Base-by-base conservation (phyloP, 2,888 invertebrate genomes). In the Patella pellucida region DNA sequence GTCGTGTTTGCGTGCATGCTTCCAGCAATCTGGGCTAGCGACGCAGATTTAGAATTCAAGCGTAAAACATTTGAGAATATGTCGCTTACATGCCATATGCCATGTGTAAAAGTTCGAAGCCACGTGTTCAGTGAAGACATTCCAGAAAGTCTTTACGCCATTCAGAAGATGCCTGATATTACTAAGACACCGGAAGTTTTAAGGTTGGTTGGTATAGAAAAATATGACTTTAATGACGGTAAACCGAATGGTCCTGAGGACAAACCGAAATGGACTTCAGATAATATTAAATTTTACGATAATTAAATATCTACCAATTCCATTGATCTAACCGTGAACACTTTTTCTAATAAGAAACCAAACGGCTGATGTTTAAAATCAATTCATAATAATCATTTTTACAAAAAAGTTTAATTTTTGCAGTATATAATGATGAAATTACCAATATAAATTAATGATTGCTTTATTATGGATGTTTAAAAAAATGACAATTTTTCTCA, bases 181-280 rank as follows among this genome's bases (percentile, higher is more conserved):
- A 19, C 56, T 12, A 56, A 56, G 19, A n/a, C 56, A 56, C 7
- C 16, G 19, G 56, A 11, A 11, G 56, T 15, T 5, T 9, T n/a
- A 12, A n/a, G 23, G 19, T 9, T 62, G n/a, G 62, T n/a, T 12
- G 62, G 62, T n/a, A 62, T 62, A 2, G 62, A 62, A 62, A 62
- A 62, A 62, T 62, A 62, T 62, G 19, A 62, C 62, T 62, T 62
- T 12, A 62, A 62, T 12, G n/a, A 62, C n/a, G 62, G 62, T 19
- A 62, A 62, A 23, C 62, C 62, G 11, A 62, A 62, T 62, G 62
- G 62, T 9, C n/a, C n/a, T 19, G 23, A 62, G 19, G 56, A 56
- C n/a, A 19, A 12, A 62, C 62, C 62, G 11, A 62, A 62, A n/a
- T 62, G 62, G 62, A 62, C 11, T 19, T 23, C 62, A 19, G 62